A percentile compares a stretch with the other conserved stretches of the same genome.
Conservation (phyloP, 2,888 invertebrate species). For the Teinopalpus imperialis region DNA sequence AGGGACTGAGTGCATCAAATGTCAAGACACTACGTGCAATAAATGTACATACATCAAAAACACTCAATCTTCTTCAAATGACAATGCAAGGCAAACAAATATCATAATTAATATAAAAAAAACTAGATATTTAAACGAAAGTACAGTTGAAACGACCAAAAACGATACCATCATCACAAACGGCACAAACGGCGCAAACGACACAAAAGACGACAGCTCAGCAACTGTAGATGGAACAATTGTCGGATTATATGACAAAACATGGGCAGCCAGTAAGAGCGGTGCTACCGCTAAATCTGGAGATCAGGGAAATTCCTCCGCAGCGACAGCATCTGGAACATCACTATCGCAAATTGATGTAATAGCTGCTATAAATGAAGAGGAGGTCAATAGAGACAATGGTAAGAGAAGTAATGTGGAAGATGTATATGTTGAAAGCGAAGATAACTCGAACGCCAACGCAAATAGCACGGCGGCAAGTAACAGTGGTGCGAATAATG, state of each 20-base stretch:
- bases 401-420: slow-evolving; percentile 26
- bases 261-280: slow-evolving; percentile 31
- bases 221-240: slow-evolving; percentile 20
- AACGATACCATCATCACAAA: slow-evolving; percentile 1
- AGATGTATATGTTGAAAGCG: slow-evolving; percentile 29
- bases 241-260: slow-evolving; percentile 30
- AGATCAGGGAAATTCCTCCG: slow-evolving; percentile 20
- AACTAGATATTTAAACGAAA: slow-evolving; percentile 23
- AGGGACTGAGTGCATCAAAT: slow-evolving; percentile 26
- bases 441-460: slow-evolving; percentile 29
- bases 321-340: slow-evolving; percentile 29
- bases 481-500: slow-evolving; percentile 13
- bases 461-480: slow-evolving; percentile 27
- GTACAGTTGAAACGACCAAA: slow-evolving; percentile 25
- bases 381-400: slow-evolving; percentile 17
- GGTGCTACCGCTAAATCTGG: slow-evolving; percentile 21
- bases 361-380: slow-evolving; percentile 31
- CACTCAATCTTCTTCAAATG: slow-evolving; percentile 9
- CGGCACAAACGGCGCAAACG: slow-evolving; percentile 14
- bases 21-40: slow-evolving; percentile 27
- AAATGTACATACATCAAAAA: slow-evolving; percentile 26
- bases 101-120: slow-evolving; percentile 40
- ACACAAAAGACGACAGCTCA: slow-evolving; percentile 1
- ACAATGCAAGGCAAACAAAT: slow-evolving; percentile 32
- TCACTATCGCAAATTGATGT: slow-evolving; percentile 30